These are phyloP conservation scores for Cotesia chilonis DNA, from an alignment of 1,140 invertebrate species.

Conservation along the genomic window DNA sequence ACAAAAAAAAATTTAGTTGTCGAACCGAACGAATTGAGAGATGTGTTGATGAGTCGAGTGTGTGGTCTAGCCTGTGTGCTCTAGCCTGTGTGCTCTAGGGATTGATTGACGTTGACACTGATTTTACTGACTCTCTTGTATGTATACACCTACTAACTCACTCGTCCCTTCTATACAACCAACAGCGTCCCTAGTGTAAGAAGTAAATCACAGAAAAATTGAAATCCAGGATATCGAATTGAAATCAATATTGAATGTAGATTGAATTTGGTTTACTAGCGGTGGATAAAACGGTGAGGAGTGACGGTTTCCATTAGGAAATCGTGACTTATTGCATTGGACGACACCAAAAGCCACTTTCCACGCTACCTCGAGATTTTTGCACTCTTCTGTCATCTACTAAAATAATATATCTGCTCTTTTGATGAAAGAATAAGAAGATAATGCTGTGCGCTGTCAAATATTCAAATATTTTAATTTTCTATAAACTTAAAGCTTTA, in stretches of 20 bases:
- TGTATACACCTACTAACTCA: constrained; percentile 8
- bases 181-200: constrained; percentile 43
- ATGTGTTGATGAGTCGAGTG: neutral
- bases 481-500: too few species aligned
- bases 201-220: constrained; percentile 61
- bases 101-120: constrained; percentile 23
- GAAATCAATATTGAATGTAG: constrained; percentile 63
- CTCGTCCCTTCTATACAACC: neutral
- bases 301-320: constrained; percentile 55
- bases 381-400: neutral
- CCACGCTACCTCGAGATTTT: constrained; percentile 37
- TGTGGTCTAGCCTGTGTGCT: constrained; percentile 7
- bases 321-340: constrained; percentile 55
- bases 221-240: constrained; percentile 59
- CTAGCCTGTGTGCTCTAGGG: constrained; percentile 4
- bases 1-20: constrained; percentile 1
- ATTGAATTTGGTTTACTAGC: constrained; percentile 52
- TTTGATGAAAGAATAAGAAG: neutral
- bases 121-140: neutral
- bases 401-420: constrained; percentile 2
- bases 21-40: neutral
- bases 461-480: too few species aligned
- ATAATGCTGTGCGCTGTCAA: too few species aligned
- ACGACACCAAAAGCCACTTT: constrained; percentile 56
- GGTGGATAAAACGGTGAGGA: constrained; percentile 42